Evolutionary conservation across 2,888 invertebrate genomes (phyloP).

Genomic region (Quadroppia sp.): DNA sequence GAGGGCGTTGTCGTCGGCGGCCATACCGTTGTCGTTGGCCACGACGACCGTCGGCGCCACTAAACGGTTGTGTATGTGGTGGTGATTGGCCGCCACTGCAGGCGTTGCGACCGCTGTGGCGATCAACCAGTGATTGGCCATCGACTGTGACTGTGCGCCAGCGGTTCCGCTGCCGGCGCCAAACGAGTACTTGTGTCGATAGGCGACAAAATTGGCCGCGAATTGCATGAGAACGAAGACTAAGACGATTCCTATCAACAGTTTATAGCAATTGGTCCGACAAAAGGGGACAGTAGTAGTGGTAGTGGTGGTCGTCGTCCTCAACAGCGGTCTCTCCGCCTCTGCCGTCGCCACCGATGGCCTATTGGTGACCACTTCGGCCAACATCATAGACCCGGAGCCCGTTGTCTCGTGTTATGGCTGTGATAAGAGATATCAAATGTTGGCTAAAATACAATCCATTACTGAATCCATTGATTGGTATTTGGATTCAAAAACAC

Average conservation of each 20-base stretch:
- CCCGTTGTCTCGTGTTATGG: background rate
- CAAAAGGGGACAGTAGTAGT: slow-evolving; percentile 5
- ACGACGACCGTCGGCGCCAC: no score
- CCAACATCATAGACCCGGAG: background rate
- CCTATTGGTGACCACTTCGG: background rate
- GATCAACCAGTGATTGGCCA: background rate
- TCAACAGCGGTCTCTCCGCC: background rate
- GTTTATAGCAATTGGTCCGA: slow-evolving; percentile 60
- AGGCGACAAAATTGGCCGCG: slow-evolving; percentile 59
- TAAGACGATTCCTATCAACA: slow-evolving; percentile 60
- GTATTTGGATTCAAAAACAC: no score
- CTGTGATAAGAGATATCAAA: no score
- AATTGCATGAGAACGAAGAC: slow-evolving; percentile 66
- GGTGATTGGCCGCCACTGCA: no score
- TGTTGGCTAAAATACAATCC: background rate
- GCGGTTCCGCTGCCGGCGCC: background rate
- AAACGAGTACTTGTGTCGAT: slow-evolving; percentile 44
- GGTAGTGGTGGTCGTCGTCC: no score
- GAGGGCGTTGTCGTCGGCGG: slow-evolving; percentile 50
- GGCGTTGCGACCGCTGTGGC: no score
- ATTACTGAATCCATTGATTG: no score
- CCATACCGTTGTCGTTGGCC: no score
- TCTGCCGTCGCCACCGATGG: background rate
- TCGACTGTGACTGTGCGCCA: background rate
- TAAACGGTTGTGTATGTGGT: no score